phyloP scores from a whole-genome alignment of 2,797 vertebrate species.

The Sebastes cheni region DNA sequence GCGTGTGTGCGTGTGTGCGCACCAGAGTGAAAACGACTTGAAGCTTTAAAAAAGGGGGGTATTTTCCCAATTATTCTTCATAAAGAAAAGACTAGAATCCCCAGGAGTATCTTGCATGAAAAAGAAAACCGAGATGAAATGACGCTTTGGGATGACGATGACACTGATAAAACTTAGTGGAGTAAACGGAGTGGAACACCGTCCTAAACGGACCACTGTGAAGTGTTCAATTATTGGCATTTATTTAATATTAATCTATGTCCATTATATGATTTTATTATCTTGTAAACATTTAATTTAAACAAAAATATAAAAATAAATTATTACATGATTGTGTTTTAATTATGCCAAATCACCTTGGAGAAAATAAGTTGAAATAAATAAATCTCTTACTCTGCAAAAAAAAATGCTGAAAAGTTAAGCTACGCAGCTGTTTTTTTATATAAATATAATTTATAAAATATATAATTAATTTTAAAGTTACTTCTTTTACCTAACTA shows the following conservation, averaged over 20 bases:
- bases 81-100: conserved; percentile 7
- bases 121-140: conserved; percentile 27
- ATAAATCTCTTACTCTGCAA: background rate
- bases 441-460: background rate
- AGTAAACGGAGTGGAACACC: background rate
- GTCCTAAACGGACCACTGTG: background rate
- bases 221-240: background rate
- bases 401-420: background rate
- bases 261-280: background rate
- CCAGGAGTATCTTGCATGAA: background rate
- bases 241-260: background rate
- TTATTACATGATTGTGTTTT: background rate
- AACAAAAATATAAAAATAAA: background rate
- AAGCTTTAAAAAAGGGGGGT: background rate
- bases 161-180: conserved; percentile 13
- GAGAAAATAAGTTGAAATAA: background rate
- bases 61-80: conserved; percentile 17
- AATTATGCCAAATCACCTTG: background rate
- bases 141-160: conserved; percentile 25
- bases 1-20: background rate
- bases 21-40: background rate
- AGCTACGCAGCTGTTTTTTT: background rate
- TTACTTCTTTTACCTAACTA: background rate
- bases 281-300: background rate
- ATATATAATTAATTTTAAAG: background rate